phyloP scores from a whole-genome alignment of 64 coral and sea anemone species.

The Montipora sp. region DNA sequence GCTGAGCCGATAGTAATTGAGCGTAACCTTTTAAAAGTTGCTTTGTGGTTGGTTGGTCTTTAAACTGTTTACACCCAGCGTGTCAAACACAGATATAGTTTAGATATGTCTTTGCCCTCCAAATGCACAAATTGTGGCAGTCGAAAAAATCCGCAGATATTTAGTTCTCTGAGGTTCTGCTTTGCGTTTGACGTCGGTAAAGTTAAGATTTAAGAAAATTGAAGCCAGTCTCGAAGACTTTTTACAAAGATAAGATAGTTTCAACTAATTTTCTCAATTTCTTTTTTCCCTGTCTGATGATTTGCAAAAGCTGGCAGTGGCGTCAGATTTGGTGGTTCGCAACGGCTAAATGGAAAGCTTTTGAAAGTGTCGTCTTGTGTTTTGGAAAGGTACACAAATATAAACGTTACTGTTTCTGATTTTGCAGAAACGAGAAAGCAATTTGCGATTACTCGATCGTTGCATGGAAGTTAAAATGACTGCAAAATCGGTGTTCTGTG shows the following conservation, averaged over 20 bases:
- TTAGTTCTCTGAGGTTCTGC: background rate
- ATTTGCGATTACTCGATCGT: conserved; percentile 2
- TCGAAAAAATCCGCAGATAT: background rate
- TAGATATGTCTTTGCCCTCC: too few species aligned
- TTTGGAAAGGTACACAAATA: conserved; percentile 11
- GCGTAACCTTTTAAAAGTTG: too few species aligned
- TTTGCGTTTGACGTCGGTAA: background rate
- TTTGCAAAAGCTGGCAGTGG: conserved; percentile 8
- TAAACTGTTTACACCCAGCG: too few species aligned
- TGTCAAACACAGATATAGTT: too few species aligned
- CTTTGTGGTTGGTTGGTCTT: too few species aligned
- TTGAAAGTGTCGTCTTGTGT: conserved; percentile 1
- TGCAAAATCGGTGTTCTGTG: conserved; percentile 16
- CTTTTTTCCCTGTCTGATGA: background rate
- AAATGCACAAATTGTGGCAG: too few species aligned
- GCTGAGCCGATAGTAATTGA: too few species aligned
- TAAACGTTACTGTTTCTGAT: conserved; percentile 3
- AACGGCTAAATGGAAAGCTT: background rate
- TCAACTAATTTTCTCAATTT: conserved; percentile 3
- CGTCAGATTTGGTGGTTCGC: background rate
- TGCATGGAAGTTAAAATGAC: background rate
- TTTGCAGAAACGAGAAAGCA: background rate
- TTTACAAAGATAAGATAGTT: background rate
- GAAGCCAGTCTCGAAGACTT: background rate
- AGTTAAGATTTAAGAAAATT: background rate